phyloP scores from a whole-genome alignment of 2,113 vertebrate species.

The Pao palembangensis region DNA sequence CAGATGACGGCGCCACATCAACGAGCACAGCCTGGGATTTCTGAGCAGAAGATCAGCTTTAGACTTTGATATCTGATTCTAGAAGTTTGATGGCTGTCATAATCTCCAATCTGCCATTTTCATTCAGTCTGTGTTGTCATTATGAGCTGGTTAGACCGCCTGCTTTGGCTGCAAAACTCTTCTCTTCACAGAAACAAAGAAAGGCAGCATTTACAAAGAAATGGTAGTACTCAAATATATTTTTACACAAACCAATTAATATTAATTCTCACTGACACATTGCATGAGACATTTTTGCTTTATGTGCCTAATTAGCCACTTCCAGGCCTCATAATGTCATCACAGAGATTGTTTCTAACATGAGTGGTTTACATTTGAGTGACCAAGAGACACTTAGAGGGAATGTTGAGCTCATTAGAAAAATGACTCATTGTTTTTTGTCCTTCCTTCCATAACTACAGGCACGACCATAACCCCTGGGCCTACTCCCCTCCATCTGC shows the following conservation, averaged over 20 bases:
- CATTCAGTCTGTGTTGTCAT: conserved; percentile 9
- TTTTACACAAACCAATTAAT: neutral
- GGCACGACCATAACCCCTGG: conserved; percentile 55
- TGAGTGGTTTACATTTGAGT: conserved; percentile 55
- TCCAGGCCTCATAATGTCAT: conserved; percentile 39
- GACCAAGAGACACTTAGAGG: conserved; percentile 48
- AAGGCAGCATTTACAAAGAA: neutral
- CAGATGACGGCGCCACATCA: conserved; percentile 16
- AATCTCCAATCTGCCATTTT: conserved; percentile 26
- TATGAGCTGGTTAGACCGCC: neutral
- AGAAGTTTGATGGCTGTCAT: conserved; percentile 33
- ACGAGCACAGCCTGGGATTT: conserved; percentile 14
- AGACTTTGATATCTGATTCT: conserved; percentile 36
- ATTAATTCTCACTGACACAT: conserved; percentile 13
- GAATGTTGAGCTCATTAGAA: conserved; percentile 65
- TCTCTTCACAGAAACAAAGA: neutral
- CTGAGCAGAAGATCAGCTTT: conserved; percentile 20
- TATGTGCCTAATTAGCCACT: conserved; percentile 46
- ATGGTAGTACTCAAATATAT: neutral
- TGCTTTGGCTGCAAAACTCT: too few species aligned
- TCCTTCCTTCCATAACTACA: conserved; percentile 45
- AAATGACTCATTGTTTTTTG: conserved; percentile 66
- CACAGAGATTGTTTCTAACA: conserved; percentile 38
- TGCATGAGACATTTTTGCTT: conserved; percentile 14
- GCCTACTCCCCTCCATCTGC: conserved; percentile 27